A percentile compares a stretch with the other conserved stretches of the same genome.
Conservation (phyloP, 37 sponge, comb jelly and placozoan species). For the Petrosia ficiformis region DNA sequence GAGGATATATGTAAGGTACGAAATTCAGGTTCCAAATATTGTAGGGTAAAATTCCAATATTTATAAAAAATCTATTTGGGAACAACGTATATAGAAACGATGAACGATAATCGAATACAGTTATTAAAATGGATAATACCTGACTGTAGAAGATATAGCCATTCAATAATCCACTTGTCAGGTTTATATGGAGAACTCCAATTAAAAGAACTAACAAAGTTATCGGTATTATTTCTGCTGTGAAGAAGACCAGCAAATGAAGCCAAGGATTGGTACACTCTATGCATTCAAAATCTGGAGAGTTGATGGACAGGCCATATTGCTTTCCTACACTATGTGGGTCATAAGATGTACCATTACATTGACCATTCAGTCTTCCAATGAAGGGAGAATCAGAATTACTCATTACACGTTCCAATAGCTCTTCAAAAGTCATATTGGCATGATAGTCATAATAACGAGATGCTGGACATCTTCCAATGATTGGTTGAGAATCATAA, state of each 20-base stretch:
- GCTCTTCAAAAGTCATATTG: too few species aligned
- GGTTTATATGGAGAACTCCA: conserved; percentile 9
- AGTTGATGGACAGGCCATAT: not conserved
- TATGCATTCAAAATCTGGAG: not conserved
- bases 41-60: not conserved
- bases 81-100: too few species aligned
- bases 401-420: too few species aligned
- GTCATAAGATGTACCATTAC: too few species aligned
- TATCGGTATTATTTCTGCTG: conserved; percentile 6
- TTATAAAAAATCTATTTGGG: too few species aligned
- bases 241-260: not conserved
- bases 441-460: too few species aligned
- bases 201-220: conserved; percentile 5
- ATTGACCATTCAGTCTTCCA: too few species aligned
- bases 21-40: conserved; percentile 27
- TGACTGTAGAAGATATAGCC: conserved; percentile 25
- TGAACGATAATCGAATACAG: not conserved
- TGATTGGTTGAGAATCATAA: too few species aligned
- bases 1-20: not conserved
- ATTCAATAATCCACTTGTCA: conserved; percentile 13
- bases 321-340: not conserved
- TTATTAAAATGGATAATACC: not conserved
- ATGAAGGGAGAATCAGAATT: too few species aligned
- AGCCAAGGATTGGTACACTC: not conserved
- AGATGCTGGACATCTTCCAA: too few species aligned